Evolutionary conservation across 2,888 invertebrate species (phyloP), one percentile per base, ranked within the genome.

Genomic region (Chrysopilus asiliformis): DNA sequence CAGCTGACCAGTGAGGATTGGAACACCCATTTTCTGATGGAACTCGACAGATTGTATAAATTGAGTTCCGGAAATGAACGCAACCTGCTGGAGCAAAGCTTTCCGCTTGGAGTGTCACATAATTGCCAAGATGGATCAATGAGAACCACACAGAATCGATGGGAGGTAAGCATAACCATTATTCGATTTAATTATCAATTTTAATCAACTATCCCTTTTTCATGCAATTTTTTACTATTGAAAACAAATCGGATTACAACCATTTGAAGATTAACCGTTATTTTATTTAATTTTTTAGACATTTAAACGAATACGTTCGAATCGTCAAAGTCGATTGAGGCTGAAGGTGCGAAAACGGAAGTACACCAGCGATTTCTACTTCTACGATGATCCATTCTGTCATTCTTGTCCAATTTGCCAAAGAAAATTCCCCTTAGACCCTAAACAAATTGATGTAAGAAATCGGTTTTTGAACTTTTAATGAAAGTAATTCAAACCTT

Each of bases 281-380:
- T 36, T 36, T 13, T 27, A 7, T 2, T 15, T 28, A 28, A 28
- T 17, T 12, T 13, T n/a, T 5, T 33, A 61, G 60, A 77, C 77
- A 28, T 80, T 76, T 56, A 73, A 78, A 56, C 64, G 79, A 47
- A 75, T 79, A 47, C 72, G 75, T 50, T 71, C 72, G 37, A 80
- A 80, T 56, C 68, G 80, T 45, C 78, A 79, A 51, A 72, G 75
- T 44, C 65, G 80, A 34, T 58, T 79, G 30, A 59, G 77, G 46
- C 64, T 76, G 43, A 78, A 76, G 57, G 72, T 75, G 41, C 69
- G 76, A 44, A 76, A 76, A 58, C 67, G 76, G 40, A 73, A 76
- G 53, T 68, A 68, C 30, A 74, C 75, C 43, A 74, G 72, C 45
- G 68, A 71, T 22, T 53, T 60, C 49, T 61, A 58, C 46, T 59